A percentile compares a stretch with the other conserved stretches of the same genome.
phyloP scores from a whole-genome alignment of 1,140 invertebrate species.

The Lepidostoma basale region DNA sequence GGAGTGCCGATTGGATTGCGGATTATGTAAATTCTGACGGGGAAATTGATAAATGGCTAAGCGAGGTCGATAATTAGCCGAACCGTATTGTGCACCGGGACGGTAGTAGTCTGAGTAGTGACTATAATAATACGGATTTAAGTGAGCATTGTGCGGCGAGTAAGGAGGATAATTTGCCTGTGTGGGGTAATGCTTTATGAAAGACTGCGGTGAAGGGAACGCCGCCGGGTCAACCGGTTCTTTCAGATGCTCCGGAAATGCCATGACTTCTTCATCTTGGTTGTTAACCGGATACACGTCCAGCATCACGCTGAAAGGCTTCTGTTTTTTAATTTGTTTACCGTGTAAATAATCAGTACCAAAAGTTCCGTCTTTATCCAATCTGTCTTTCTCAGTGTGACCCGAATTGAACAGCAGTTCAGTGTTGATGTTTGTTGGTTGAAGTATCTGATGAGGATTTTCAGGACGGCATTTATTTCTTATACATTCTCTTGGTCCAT shows the following conservation, averaged over 20 bases:
- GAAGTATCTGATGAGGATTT: background rate
- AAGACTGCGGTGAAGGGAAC: no score
- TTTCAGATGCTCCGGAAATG: slow-evolving; percentile 41
- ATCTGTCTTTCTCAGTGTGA: no score
- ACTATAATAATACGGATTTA: slow-evolving; percentile 8
- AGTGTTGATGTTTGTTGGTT: no score
- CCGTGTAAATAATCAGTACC: no score
- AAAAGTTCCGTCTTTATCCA: no score
- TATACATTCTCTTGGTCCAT: background rate
- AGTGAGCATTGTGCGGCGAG: background rate
- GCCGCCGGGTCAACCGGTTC: slow-evolving; percentile 2
- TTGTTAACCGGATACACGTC: slow-evolving; percentile 43
- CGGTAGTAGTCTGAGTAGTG: background rate
- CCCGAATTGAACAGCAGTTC: no score
- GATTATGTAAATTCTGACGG: background rate
- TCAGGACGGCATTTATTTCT: background rate
- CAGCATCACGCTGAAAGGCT: slow-evolving; percentile 41
- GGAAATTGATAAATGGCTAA: background rate
- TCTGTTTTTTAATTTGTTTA: slow-evolving; percentile 24
- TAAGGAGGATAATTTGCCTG: background rate
- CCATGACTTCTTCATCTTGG: slow-evolving; percentile 41
- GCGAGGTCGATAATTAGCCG: background rate
- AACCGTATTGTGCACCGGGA: background rate
- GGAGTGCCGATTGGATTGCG: background rate
- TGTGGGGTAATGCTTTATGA: no score